These are phyloP conservation scores for Cheiracanthium punctorium DNA, from an alignment of 2,888 invertebrate species.

Conservation along the genomic window DNA sequence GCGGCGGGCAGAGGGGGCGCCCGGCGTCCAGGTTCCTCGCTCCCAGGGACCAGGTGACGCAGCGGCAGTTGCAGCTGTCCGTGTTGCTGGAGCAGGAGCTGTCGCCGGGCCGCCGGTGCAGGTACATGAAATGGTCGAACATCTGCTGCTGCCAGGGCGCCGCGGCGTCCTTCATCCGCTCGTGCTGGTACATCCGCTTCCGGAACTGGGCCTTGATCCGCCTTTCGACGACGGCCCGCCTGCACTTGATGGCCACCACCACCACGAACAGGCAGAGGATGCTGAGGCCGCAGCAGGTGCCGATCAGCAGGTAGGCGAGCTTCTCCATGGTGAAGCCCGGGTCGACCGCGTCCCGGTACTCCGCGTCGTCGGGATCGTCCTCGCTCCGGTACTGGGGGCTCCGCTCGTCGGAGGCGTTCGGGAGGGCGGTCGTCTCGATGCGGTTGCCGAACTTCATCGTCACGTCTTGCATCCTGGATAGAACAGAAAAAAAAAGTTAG, in stretches of 20 bases:
- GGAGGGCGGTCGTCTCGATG: conserved; percentile 2
- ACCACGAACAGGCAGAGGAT: conserved; percentile 57
- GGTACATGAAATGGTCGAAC: conserved; percentile 47
- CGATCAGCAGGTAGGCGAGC: conserved; percentile 56
- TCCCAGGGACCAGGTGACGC: conserved; percentile 61
- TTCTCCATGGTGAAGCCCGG: conserved; percentile 65
- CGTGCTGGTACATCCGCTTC: conserved; percentile 12
- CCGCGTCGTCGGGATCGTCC: conserved; percentile 32
- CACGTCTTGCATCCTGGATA: conserved; percentile 47
- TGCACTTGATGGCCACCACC: conserved; percentile 54
- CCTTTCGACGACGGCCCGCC: conserved; percentile 28
- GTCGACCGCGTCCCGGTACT: conserved; percentile 9
- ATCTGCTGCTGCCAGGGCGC: conserved; percentile 50
- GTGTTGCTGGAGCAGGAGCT: conserved; percentile 34
- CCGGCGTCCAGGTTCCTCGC: conserved; percentile 43
- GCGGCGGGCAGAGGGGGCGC: not conserved
- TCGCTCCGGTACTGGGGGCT: not conserved
- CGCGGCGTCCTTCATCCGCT: conserved; percentile 13
- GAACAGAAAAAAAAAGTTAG: not conserved
- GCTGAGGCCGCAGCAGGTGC: conserved; percentile 61
- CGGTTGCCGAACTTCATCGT: conserved; percentile 46
- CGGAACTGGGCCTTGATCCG: conserved; percentile 37
- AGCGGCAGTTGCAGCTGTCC: conserved; percentile 53
- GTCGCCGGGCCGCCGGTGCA: conserved; percentile 28
- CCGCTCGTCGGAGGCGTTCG: not conserved